Evolutionary conservation across 2,113 vertebrate species (phyloP).

Genomic region (Paralichthys olivaceus): DNA sequence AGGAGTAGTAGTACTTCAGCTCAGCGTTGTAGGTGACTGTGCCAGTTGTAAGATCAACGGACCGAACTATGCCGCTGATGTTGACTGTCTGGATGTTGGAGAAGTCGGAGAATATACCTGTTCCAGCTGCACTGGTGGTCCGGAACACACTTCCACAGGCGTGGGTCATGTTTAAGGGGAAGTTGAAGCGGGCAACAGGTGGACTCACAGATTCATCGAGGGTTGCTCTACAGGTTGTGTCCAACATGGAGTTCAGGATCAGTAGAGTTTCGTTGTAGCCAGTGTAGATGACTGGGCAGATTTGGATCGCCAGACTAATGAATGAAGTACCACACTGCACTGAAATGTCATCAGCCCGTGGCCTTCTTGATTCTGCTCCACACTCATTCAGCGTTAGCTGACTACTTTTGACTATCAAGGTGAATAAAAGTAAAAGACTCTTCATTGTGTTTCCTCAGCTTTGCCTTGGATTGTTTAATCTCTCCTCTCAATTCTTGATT

Average conservation of each 20-base stretch:
- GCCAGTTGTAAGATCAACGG: conserved; percentile 66
- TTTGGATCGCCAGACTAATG: conserved; percentile 71
- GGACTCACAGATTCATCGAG: conserved; percentile 66
- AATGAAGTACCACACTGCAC: conserved; percentile 77
- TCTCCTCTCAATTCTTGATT: conserved; percentile 1
- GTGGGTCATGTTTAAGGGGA: conserved; percentile 72
- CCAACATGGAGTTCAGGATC: conserved; percentile 72
- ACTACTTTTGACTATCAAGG: conserved; percentile 52
- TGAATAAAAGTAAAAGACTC: conserved; percentile 55
- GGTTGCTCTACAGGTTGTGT: conserved; percentile 66
- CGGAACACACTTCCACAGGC: conserved; percentile 63
- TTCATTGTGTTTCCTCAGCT: conserved; percentile 55
- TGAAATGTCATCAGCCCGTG: conserved; percentile 70
- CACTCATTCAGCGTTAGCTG: conserved; percentile 52
- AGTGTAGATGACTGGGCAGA: conserved; percentile 80
- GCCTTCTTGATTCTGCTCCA: conserved; percentile 53
- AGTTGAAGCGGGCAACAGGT: conserved; percentile 76
- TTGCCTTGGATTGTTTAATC: not conserved
- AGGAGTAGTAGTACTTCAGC: conserved; percentile 84
- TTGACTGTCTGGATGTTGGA: conserved; percentile 81
- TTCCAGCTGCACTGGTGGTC: conserved; percentile 69
- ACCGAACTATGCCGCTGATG: conserved; percentile 79
- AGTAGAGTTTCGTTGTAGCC: conserved; percentile 83
- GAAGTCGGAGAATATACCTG: conserved; percentile 76
- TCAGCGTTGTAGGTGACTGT: conserved; percentile 78